Evolutionary conservation across 2,113 vertebrate species (phyloP).

Genomic region (Tauraco erythrolophus): DNA sequence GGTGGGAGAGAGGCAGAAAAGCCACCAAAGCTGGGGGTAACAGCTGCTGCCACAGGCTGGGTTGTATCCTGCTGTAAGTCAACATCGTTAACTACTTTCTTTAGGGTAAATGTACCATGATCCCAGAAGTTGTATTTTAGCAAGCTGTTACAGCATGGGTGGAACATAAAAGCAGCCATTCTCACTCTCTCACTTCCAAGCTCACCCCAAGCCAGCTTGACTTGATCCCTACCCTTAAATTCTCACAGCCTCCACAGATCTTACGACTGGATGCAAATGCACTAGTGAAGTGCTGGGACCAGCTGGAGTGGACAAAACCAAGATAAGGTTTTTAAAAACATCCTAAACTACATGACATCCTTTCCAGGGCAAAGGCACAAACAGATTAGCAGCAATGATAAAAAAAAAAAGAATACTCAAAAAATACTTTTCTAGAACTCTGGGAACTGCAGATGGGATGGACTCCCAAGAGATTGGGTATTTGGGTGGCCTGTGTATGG

Average conservation of each 20-base stretch:
- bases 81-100: neutral
- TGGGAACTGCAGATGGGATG: neutral
- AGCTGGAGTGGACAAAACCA: neutral
- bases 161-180: neutral
- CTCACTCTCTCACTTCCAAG: neutral
- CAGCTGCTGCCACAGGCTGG: neutral
- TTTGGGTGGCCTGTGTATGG: neutral
- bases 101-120: neutral
- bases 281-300: neutral
- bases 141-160: neutral
- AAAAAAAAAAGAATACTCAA: neutral
- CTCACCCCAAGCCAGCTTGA: neutral
- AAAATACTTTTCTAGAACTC: neutral
- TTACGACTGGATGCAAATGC: neutral
- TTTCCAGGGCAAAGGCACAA: neutral
- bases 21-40: neutral
- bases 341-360: neutral
- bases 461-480: neutral
- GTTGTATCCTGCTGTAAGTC: neutral
- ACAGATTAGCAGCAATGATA: neutral
- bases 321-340: neutral
- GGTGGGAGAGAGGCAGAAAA: neutral
- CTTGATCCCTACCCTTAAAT: neutral
- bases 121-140: neutral
- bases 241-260: neutral